Evolutionary conservation across 2,888 invertebrate species (phyloP).

Genomic region (Branchellion lobata): DNA sequence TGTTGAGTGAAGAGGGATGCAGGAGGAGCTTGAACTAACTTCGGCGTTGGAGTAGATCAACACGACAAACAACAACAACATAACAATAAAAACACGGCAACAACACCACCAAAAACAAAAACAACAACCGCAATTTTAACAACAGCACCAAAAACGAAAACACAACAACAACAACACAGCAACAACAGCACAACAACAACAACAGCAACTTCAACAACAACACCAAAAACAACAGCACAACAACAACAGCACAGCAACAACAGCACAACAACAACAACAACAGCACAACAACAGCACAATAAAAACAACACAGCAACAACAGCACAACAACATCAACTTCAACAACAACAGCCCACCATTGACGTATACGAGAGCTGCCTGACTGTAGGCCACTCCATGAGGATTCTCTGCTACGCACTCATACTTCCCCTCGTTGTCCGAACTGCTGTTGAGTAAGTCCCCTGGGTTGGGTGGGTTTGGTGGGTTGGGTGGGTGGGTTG

Average conservation of each 20-base stretch:
- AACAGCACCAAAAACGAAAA: not conserved
- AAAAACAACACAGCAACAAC: not conserved
- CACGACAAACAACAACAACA: too few relatives aligned
- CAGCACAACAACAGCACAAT: not conserved
- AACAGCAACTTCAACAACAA: too few relatives aligned
- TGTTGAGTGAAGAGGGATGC: too few relatives aligned
- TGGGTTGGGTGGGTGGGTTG: too few relatives aligned
- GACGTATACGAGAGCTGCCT: constrained; percentile 81
- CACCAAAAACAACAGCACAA: too few relatives aligned
- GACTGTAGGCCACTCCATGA: constrained; percentile 88
- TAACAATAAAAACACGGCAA: too few relatives aligned
- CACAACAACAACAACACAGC: not conserved
- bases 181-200: too few relatives aligned
- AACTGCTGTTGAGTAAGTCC: constrained; percentile 79
- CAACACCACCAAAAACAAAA: not conserved
- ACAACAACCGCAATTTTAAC: not conserved
- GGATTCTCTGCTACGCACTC: constrained; percentile 93
- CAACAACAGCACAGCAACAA: too few relatives aligned
- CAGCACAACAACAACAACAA: not conserved
- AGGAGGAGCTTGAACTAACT: too few relatives aligned
- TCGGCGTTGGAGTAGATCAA: too few relatives aligned
- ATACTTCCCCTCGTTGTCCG: constrained; percentile 89
- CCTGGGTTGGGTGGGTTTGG: too few relatives aligned
- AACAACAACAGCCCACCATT: constrained; percentile 71
- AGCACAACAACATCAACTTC: too few relatives aligned